Evolutionary conservation across 2,113 vertebrate species (phyloP).

Genomic region (Fregata magnificens): DNA sequence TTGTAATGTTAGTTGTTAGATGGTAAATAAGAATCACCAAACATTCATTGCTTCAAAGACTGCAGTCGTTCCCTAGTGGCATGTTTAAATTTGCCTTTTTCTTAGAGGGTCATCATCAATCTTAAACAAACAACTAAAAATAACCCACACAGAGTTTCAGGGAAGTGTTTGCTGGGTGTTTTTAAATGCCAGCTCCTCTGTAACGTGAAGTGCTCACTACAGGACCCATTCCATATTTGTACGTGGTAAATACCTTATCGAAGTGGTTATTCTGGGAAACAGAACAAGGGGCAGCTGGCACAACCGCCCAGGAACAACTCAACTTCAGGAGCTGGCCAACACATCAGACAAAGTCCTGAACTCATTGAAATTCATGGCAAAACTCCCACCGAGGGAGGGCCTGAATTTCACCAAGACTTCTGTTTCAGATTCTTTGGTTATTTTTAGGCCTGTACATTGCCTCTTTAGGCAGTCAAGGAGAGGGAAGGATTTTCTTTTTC

Average conservation of each 20-base stretch:
- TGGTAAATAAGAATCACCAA: background rate
- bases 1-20: background rate
- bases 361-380: background rate
- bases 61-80: accelerated
- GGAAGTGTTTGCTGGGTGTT: background rate
- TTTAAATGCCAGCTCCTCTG: background rate
- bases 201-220: background rate
- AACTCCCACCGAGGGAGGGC: background rate
- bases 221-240: background rate
- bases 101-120: background rate
- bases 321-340: background rate
- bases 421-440: background rate
- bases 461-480: background rate
- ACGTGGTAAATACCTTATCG: background rate
- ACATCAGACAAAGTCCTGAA: background rate
- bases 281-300: background rate
- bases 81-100: background rate
- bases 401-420: background rate
- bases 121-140: background rate
- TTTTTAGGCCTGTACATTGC: background rate
- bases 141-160: background rate
- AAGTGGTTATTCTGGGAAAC: background rate
- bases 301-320: background rate
- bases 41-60: background rate
- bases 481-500: background rate